Base-by-base conservation (phyloP, 2,888 invertebrate genomes). In the Protodeltote pygarga region DNA sequence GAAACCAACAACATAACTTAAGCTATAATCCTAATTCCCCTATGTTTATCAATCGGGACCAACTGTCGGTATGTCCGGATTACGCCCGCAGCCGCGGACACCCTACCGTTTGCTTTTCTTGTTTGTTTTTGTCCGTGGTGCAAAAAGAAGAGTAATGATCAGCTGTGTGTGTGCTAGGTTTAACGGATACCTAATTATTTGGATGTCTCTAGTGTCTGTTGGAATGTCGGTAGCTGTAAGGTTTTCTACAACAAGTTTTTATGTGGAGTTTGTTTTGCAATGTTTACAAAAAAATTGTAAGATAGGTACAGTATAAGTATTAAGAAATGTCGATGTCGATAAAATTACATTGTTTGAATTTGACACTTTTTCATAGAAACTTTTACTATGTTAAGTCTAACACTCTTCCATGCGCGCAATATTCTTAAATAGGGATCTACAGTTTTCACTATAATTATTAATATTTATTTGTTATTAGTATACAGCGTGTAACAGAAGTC, bases 31-130 rank as follows among this genome's bases (percentile, higher is more conserved):
- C 46, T 53, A 31, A 17, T 34, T 44, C 53, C 65, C 53, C 58
- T 48, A 48, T 54, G 47, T 65, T 58, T 58, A 62, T 51, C 62
- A 40, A 42, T 50, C 31, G 49, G 51, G 48, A 54, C 59, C 53
- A 52, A 58, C 52, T 47, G 54, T 48, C 9, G 49, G 32, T 38
- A 16, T 51, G 53, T 57, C 53, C 59, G 50, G 65, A 57, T 62
- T 65, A 59, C 38, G 50, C 58, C 63, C 48, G 66, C 64, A 65
- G 54, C 45, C 37, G 21, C 35, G 49, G 52, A 38, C 59, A 49
- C 64, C 62, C 71, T 59, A 62, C 51, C 33, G 46, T 65, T 64
- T 57, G 58, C 38, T 38, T 52, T 63, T 54, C 44, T 48, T 49
- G 51, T 63, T 58, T 64, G 54, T 58, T 60, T 64, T 65, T 50